Evolutionary conservation across 1,140 invertebrate genomes (phyloP).

Genomic region (Dolichoris vasculosae): DNA sequence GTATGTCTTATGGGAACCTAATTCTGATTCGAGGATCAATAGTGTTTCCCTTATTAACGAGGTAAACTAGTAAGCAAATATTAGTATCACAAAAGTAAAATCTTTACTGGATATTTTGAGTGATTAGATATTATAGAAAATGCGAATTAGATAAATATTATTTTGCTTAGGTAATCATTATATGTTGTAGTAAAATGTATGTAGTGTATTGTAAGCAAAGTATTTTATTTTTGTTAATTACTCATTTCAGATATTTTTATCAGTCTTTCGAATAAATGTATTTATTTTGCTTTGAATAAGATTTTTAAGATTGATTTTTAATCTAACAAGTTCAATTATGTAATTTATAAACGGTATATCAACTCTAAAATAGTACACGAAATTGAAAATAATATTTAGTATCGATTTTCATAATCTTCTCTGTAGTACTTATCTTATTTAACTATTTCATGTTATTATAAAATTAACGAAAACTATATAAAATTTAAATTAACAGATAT

Average conservation of each 20-base stretch:
- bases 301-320: background rate
- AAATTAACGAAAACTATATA: too few relatives aligned
- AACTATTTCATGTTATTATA: too few relatives aligned
- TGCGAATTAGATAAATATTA: background rate
- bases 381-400: too few relatives aligned
- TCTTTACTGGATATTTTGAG: background rate
- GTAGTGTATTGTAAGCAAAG: too few relatives aligned
- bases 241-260: background rate
- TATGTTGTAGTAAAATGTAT: too few relatives aligned
- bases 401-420: too few relatives aligned
- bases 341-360: background rate
- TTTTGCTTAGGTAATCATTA: background rate
- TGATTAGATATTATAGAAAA: slow-evolving; percentile 19
- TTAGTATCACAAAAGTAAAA: background rate
- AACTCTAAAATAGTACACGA: background rate
- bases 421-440: too few relatives aligned
- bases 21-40: slow-evolving; percentile 34
- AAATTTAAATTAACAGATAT: too few relatives aligned
- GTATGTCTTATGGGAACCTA: slow-evolving; percentile 4
- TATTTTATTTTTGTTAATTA: slow-evolving; percentile 8
- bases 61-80: slow-evolving; percentile 7
- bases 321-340: background rate
- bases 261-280: background rate
- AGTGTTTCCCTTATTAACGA: slow-evolving; percentile 10
- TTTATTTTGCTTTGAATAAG: background rate